Evolutionary conservation across 2,888 invertebrate species (phyloP), one percentile per base, ranked within the genome.

Genomic region (Phania funesta): DNA sequence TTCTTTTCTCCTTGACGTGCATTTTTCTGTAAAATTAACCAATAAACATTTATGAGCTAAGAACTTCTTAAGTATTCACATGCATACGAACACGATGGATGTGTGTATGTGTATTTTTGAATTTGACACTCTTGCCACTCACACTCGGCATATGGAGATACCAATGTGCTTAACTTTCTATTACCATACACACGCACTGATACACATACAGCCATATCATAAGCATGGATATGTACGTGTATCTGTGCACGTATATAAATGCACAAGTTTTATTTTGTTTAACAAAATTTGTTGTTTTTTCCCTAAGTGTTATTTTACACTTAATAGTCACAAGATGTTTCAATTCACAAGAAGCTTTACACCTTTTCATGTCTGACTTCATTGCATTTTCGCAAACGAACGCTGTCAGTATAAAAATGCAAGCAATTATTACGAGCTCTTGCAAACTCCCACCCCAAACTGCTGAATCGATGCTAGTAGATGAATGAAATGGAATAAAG

Each of bases 281-380:
- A 44, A 44, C 22, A 22, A 54, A 50, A 48, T 20, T 24, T 54
- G 9, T 46, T 35, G 1, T 38, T 26, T 67, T 46, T 56, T 46
- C 9, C 16, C 44, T 73, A 79, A 78, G 79, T 84, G 82, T 83
- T 83, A 83, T 85, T 86, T 86, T 84, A 82, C 86, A 86, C 86
- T 85, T 85, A 86, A 86, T 86, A 85, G 86, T 83, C 80, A 71
- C 85, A 86, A 86, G 86, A 86, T 86, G 87, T 87, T 86, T 84
- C 84, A 84, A 85, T 85, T 84, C 84, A 70, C 84, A 83, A 78
- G 83, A 82, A 84, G 80, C 84, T 84, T 85, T 84, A 77, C 84
- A 80, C 84, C 83, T 84, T 75, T 70, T 56, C 56, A 58, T 70
- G 65, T 76, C 73, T 71, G 52, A 67, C 78, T 77, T 78, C 67